A percentile compares a stretch with the other conserved stretches of the same genome.
phyloP scores from a whole-genome alignment of 23 tunicate species.

The Aplidium turbinatum region DNA sequence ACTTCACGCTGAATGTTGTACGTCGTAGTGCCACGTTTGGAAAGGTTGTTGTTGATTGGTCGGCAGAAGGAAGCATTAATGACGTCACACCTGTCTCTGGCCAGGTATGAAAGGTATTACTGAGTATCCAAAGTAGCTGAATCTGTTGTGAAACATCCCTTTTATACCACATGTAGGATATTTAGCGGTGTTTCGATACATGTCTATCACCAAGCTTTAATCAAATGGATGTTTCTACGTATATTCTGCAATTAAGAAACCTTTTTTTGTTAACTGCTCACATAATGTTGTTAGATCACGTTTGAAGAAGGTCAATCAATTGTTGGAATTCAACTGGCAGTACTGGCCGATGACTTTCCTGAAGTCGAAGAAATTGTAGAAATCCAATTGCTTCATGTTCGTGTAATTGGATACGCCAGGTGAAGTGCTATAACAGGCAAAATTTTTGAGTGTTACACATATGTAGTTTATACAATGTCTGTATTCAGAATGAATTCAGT shows the following conservation, averaged over 20 bases:
- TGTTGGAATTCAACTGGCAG: constrained; percentile 48
- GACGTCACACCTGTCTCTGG: constrained; percentile 73
- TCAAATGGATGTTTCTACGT: too few relatives aligned
- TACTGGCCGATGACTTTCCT: constrained; percentile 74
- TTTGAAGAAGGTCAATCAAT: constrained; percentile 51
- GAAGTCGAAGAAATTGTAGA: constrained; percentile 63
- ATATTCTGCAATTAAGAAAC: not conserved
- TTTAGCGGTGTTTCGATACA: too few relatives aligned
- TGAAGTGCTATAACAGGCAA: too few relatives aligned
- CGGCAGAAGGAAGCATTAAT: constrained; percentile 52
- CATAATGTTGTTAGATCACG: constrained; percentile 41
- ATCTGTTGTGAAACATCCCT: not conserved
- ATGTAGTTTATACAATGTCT: too few relatives aligned
- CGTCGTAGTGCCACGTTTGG: constrained; percentile 53
- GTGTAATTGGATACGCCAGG: too few relatives aligned
- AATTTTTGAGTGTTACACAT: too few relatives aligned
- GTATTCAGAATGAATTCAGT: too few relatives aligned
- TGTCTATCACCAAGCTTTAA: too few relatives aligned
- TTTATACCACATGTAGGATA: not conserved
- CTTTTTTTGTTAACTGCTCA: too few relatives aligned
- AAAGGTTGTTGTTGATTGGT: constrained; percentile 64
- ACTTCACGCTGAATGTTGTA: constrained; percentile 53
- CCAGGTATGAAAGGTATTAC: constrained; percentile 21
- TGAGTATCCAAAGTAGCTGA: not conserved
- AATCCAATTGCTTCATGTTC: constrained; percentile 19